Percentiles rank a stretch among this genome's conserved stretches.
Evolutionary conservation across 1,140 invertebrate species (phyloP).

Genomic region (Lepidurus packardi): DNA sequence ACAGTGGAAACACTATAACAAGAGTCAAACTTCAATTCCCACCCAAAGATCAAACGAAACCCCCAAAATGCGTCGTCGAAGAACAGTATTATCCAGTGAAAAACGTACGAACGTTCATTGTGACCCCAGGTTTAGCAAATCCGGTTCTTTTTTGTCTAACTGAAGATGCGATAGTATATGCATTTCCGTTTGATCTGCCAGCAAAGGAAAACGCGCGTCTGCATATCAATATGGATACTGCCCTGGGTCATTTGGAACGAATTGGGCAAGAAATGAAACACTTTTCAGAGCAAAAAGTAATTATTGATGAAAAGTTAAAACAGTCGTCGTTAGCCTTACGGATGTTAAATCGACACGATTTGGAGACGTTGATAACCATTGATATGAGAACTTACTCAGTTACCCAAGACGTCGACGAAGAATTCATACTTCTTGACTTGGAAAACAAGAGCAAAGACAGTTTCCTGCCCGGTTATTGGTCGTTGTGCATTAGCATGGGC

Average conservation of each 20-base stretch:
- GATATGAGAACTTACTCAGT: neutral
- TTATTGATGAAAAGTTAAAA: neutral
- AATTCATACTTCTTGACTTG: neutral
- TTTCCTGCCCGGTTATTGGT: slow-evolving; percentile 5
- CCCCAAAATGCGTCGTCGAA: neutral
- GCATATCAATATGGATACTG: neutral
- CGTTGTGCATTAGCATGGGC: neutral
- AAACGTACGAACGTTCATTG: neutral
- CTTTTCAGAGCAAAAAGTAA: neutral
- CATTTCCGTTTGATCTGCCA: neutral
- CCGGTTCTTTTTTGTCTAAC: neutral
- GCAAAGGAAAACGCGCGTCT: neutral
- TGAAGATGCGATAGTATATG: neutral
- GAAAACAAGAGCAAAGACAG: neutral
- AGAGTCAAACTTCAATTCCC: neutral
- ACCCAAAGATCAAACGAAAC: neutral
- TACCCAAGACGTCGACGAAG: neutral
- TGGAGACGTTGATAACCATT: neutral
- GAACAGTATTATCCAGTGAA: neutral
- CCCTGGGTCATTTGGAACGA: neutral
- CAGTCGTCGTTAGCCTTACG: neutral
- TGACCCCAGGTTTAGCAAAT: neutral
- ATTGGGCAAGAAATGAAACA: neutral
- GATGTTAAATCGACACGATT: neutral
- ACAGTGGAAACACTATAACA: neutral